phyloP scores from a whole-genome alignment of 2,113 vertebrate species.

The Willisornis vidua region DNA sequence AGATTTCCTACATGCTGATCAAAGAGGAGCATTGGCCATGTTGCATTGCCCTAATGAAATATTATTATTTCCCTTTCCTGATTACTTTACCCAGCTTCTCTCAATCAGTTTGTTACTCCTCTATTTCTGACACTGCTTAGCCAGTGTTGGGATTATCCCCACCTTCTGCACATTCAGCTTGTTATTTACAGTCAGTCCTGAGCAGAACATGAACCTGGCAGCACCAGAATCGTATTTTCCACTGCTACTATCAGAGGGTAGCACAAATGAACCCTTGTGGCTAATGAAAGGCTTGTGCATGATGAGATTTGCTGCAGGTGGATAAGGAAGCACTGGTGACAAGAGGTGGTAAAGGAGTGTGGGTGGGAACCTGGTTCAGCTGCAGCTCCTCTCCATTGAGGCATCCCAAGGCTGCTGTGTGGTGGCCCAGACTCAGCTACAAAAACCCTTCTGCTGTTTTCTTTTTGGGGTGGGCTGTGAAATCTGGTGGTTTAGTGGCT shows the following conservation, averaged over 20 bases:
- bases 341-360: fast-evolving
- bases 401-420: fast-evolving
- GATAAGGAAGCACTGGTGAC: neutral
- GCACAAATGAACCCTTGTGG: neutral
- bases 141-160: neutral
- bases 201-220: neutral
- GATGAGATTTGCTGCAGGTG: neutral
- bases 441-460: neutral
- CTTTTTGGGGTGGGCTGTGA: neutral
- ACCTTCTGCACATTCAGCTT: neutral
- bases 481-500: fast-evolving
- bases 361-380: neutral
- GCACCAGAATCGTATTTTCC: neutral
- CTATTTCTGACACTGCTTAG: neutral
- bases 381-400: neutral
- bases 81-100: neutral
- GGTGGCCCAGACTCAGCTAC: no score
- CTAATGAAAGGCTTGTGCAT: neutral
- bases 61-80: neutral
- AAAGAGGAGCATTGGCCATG: neutral
- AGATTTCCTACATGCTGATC: neutral
- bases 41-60: neutral
- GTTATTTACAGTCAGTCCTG: neutral
- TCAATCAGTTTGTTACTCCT: neutral
- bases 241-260: neutral